Evolutionary conservation across 2,888 invertebrate species (phyloP).

Genomic region (Apamea epomidion): DNA sequence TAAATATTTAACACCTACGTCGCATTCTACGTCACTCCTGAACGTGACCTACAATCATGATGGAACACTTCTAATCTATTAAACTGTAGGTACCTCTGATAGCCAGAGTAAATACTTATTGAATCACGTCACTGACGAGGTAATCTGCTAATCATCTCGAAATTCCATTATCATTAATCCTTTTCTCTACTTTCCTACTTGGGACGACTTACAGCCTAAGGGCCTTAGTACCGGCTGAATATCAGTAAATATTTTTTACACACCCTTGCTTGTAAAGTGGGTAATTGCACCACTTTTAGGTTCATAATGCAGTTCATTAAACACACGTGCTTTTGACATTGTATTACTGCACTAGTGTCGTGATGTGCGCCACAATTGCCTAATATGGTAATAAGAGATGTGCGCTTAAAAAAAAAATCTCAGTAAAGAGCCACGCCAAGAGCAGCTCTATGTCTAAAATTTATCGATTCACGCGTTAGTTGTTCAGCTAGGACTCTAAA

Average conservation of each 20-base stretch:
- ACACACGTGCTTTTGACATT: neutral
- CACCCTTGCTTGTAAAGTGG: neutral
- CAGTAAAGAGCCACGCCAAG: neutral
- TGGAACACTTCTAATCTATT: neutral
- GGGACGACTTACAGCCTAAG: neutral
- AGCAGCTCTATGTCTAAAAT: neutral
- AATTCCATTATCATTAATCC: constrained; percentile 17
- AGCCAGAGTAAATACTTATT: constrained; percentile 8
- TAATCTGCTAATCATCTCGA: neutral
- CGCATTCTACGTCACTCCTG: constrained; percentile 15
- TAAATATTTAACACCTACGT: constrained; percentile 20
- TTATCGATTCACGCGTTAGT: neutral
- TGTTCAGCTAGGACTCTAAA: neutral
- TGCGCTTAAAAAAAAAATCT: neutral
- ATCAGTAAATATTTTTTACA: neutral
- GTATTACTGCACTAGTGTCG: too few relatives aligned
- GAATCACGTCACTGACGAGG: constrained; percentile 2
- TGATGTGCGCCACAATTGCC: neutral
- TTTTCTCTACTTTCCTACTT: neutral
- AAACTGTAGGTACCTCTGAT: constrained; percentile 3
- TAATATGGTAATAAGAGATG: too few relatives aligned
- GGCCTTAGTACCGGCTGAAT: neutral
- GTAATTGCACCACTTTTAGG: neutral
- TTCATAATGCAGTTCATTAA: neutral
- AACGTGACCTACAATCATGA: constrained; percentile 22